Evolutionary conservation across 2,113 vertebrate species (phyloP).

Genomic region (Myotis lucifugus): DNA sequence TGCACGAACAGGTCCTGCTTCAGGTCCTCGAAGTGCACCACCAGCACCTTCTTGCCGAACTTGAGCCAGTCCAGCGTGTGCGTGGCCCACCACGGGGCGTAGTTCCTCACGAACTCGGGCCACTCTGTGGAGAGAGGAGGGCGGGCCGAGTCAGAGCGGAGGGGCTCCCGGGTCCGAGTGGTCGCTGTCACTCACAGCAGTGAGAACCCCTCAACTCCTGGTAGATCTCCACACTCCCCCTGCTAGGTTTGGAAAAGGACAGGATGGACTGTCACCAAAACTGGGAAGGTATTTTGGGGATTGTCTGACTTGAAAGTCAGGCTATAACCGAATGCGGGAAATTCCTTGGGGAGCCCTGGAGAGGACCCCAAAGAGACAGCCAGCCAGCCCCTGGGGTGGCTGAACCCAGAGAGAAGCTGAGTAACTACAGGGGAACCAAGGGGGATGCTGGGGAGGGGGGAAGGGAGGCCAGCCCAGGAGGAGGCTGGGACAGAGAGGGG

Average conservation of each 20-base stretch:
- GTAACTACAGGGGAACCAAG: neutral
- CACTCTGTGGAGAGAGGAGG: conserved; percentile 88
- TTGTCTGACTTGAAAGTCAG: neutral
- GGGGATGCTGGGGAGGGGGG: too few species aligned
- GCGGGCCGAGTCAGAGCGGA: neutral
- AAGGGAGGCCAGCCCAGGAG: too few species aligned
- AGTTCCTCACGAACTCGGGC: conserved; percentile 97
- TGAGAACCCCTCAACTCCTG: rapidly evolving
- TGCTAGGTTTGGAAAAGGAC: too few species aligned
- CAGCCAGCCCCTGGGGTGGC: neutral
- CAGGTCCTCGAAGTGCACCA: conserved; percentile 96
- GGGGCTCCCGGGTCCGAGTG: neutral
- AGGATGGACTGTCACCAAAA: neutral
- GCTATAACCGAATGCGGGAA: neutral
- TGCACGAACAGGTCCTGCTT: conserved; percentile 92
- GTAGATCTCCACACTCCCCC: rapidly evolving
- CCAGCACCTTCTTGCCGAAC: conserved; percentile 92
- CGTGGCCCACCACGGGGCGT: conserved; percentile 97
- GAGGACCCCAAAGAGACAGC: neutral
- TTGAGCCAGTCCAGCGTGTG: conserved; percentile 97
- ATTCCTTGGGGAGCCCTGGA: neutral
- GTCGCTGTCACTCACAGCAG: rapidly evolving
- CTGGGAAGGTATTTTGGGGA: neutral
- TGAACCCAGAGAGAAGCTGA: neutral
- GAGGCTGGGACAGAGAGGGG: too few species aligned